Percentiles rank a stretch among this genome's conserved stretches.
phyloP scores from a whole-genome alignment of 64 coral and sea anemone genomes.

The Stylophora pistillata region DNA sequence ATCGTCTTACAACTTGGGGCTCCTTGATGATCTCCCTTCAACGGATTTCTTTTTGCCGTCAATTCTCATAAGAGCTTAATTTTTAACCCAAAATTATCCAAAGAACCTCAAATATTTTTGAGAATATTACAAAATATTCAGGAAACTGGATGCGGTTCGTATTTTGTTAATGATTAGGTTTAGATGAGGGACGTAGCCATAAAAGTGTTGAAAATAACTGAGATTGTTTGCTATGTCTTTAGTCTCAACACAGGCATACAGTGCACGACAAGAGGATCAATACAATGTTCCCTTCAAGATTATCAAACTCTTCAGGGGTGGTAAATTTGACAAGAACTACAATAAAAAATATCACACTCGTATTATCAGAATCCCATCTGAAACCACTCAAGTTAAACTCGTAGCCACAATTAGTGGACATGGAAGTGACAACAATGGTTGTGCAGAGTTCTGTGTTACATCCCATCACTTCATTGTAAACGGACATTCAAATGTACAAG shows the following conservation, averaged over 20 bases:
- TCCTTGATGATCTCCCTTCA: too few relatives aligned
- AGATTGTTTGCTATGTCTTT: not conserved
- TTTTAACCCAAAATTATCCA: too few relatives aligned
- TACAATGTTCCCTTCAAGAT: conserved; percentile 68
- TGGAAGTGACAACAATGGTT: conserved; percentile 80
- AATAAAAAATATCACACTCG: conserved; percentile 71
- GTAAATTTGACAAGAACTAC: conserved; percentile 76
- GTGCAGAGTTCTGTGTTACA: conserved; percentile 78
- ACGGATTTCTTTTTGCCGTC: too few relatives aligned
- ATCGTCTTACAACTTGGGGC: too few relatives aligned
- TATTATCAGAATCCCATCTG: not conserved
- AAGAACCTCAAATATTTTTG: too few relatives aligned
- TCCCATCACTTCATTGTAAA: conserved; percentile 86
- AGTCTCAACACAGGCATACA: conserved; percentile 96
- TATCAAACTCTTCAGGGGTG: conserved; percentile 65
- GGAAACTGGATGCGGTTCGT: too few relatives aligned
- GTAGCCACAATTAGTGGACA: conserved; percentile 85
- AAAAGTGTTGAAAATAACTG: not conserved
- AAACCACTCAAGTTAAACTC: conserved; percentile 69
- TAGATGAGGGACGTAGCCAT: too few relatives aligned
- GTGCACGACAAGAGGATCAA: conserved; percentile 56
- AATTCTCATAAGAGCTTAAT: too few relatives aligned
- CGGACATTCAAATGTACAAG: conserved; percentile 35
- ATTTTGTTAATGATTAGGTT: not conserved
- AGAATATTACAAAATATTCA: too few relatives aligned